Conservation (phyloP, 37 sponge, comb jelly and placozoan genomes). For the Aphrocallistes beatrix region DNA sequence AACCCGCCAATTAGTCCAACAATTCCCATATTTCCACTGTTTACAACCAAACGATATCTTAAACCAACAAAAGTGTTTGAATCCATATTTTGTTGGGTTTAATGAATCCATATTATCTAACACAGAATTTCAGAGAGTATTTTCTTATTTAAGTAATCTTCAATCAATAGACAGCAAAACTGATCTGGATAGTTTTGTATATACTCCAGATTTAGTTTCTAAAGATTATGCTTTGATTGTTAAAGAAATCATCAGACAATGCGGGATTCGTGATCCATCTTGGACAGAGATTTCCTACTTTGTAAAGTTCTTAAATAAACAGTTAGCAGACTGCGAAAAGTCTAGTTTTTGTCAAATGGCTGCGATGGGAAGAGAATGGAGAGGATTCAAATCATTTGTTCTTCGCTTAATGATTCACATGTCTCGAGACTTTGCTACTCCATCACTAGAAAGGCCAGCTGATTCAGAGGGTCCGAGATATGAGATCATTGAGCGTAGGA, state of each 20-base stretch:
- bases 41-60: too few relatives aligned
- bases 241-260: constrained; percentile 21
- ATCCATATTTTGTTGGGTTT: too few relatives aligned
- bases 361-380: not conserved
- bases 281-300: constrained; percentile 77
- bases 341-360: constrained; percentile 40
- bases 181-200: constrained; percentile 36
- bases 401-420: constrained; percentile 76
- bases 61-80: too few relatives aligned
- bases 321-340: constrained; percentile 55
- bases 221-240: too few relatives aligned
- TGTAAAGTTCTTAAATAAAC: constrained; percentile 60
- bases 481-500: not conserved
- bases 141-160: constrained; percentile 49
- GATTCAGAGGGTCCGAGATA: not conserved
- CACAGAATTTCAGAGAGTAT: constrained; percentile 62
- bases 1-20: too few relatives aligned
- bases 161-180: not conserved
- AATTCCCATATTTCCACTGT: too few relatives aligned
- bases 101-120: too few relatives aligned
- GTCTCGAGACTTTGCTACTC: constrained; percentile 39
- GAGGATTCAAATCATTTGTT: constrained; percentile 57
- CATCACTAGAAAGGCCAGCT: not conserved
- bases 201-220: too few relatives aligned
- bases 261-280: constrained; percentile 55